Evolutionary conservation across 2,888 invertebrate genomes (phyloP).

Genomic region (Lasioglossum vierecki): DNA sequence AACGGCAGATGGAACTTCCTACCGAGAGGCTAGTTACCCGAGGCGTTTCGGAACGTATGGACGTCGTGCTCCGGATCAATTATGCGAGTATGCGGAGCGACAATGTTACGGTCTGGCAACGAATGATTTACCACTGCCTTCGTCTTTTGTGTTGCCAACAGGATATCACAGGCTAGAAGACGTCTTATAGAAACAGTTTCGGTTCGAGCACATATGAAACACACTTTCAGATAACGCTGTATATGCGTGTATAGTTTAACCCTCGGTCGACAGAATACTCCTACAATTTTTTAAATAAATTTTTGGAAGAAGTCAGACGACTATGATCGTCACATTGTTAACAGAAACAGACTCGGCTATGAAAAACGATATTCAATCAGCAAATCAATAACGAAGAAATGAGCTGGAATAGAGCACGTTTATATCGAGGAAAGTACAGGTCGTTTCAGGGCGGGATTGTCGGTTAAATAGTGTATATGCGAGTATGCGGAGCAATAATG

Average conservation of each 20-base stretch:
- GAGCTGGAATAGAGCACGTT: neutral
- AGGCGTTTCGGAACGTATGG: constrained; percentile 1
- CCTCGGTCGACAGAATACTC: neutral
- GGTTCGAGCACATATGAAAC: neutral
- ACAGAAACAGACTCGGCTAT: neutral
- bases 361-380: neutral
- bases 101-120: too few relatives aligned
- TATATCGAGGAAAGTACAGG: neutral
- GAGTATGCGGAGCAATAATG: neutral
- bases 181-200: neutral
- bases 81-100: neutral
- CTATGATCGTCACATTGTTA: too few relatives aligned
- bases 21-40: neutral
- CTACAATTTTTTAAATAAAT: neutral
- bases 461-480: neutral
- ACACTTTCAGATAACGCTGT: neutral
- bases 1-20: neutral
- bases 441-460: neutral
- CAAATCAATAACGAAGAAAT: neutral
- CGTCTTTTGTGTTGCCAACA: neutral
- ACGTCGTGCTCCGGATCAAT: neutral
- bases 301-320: neutral
- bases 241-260: neutral
- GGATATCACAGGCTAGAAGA: neutral
- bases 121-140: neutral